Evolutionary conservation across 2,113 vertebrate species (phyloP), one percentile per base, ranked within the genome.

Genomic region (Rattus rattus): DNA sequence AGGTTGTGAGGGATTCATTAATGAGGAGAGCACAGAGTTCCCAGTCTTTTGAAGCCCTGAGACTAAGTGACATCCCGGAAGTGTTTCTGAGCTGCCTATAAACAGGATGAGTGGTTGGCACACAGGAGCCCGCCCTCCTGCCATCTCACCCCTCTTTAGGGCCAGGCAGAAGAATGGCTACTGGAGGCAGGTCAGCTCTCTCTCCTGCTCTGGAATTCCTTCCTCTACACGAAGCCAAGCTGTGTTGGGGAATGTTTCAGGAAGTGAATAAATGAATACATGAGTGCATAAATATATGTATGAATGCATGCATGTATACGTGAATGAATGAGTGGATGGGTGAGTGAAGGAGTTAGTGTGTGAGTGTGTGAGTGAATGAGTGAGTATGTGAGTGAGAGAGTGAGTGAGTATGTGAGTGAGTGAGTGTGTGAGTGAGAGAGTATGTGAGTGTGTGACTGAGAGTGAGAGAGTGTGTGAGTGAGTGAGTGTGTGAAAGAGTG

Each of bases 321-420:
- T 36, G 14, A 39, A 73, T n/a, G 36, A 2, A 61, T 83, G 80
- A 5, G 4, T 39, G 80, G 0, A 43, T 7, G 81, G 0, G 17
- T 26, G 12, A 0, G 28, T 63, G 33, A 52, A 65, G 10, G 63
- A 9, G 28, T 28, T 24, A 2, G 28, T 28, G 24, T 0, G 43
- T 43, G 73, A 0, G 36, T n/a, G n/a, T n/a, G n/a, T 33, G 30
- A 0, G 20, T 19, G 36, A 0, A 10, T 24, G 56, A 0, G 39
- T 43, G n/a, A 0, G 43, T 43, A 43, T 43, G 43, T 43, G 43
- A 43, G 43, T 43, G 43, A 43, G 43, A 43, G 43, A 43, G 43
- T 43, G 43, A 43, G 43, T 43, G 43, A 43, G 43, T 43, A 3
- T 43, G 43, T 43, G 43, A 43, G 43, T 43, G 43, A 43, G 43